phyloP scores from a whole-genome alignment of 2,888 invertebrate species.

The Oligia strigilis region DNA sequence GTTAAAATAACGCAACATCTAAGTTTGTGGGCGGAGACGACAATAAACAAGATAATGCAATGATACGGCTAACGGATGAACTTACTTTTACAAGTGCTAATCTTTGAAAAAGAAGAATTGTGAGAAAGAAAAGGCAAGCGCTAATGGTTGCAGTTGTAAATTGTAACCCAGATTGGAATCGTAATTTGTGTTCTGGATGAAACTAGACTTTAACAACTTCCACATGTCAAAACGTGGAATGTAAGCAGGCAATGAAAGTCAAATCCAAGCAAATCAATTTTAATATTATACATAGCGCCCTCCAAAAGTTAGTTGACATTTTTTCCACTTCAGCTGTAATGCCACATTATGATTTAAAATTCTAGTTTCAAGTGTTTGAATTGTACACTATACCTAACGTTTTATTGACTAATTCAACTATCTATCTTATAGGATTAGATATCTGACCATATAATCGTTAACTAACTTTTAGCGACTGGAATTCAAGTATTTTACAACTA shows the following conservation, averaged over 20 bases:
- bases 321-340: too few species aligned
- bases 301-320: too few species aligned
- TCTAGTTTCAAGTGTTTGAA: too few species aligned
- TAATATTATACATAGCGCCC: neutral
- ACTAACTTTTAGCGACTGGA: too few species aligned
- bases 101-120: constrained; percentile 26
- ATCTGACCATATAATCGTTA: too few species aligned
- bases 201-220: neutral
- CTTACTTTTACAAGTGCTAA: constrained; percentile 52
- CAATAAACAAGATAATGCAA: constrained; percentile 79
- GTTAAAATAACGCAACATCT: constrained; percentile 72
- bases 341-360: too few species aligned
- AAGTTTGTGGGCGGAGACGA: constrained; percentile 74
- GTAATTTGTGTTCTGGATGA: constrained; percentile 23
- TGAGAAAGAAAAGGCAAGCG: constrained; percentile 26
- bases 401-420: too few species aligned
- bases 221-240: neutral
- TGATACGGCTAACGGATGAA: constrained; percentile 60
- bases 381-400: too few species aligned
- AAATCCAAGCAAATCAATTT: neutral
- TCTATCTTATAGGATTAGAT: too few species aligned
- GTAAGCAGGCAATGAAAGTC: neutral
- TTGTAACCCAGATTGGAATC: constrained; percentile 12
- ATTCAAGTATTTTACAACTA: too few species aligned
- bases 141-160: constrained; percentile 14